Percentiles rank a stretch among this genome's conserved stretches.
These are phyloP conservation scores for Mellilla xanthometata DNA, from an alignment of 2,888 invertebrate species.

Conservation along the genomic window DNA sequence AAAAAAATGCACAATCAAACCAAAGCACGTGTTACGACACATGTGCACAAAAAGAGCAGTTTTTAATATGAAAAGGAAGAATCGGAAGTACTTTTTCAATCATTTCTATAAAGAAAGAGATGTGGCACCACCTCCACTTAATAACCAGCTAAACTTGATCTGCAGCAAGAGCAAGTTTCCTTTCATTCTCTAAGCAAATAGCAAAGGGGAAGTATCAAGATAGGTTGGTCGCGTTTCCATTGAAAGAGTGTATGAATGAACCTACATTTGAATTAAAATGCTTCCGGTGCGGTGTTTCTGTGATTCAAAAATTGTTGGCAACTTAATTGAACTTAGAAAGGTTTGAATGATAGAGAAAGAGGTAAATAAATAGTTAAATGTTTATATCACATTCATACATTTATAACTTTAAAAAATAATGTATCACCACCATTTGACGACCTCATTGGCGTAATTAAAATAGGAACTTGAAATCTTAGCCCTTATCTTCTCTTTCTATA, in stretches of 20 bases:
- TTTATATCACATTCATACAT: no score
- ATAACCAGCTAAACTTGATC: constrained; percentile 14
- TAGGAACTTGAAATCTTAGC: no score
- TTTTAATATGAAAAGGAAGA: constrained; percentile 44
- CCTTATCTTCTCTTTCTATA: no score
- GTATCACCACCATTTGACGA: no score
- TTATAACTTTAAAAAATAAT: no score
- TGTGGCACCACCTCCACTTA: constrained; percentile 15
- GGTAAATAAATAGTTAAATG: no score
- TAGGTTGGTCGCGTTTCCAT: constrained; percentile 6
- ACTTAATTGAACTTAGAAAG: constrained; percentile 12
- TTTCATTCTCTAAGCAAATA: constrained; percentile 1
- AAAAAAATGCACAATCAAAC: constrained; percentile 35
- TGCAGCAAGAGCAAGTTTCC: constrained; percentile 14
- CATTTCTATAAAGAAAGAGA: constrained; percentile 14
- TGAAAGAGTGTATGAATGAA: constrained; percentile 30
- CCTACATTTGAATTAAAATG: constrained; percentile 24
- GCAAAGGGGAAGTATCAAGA: constrained; percentile 1
- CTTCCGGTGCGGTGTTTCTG: constrained; percentile 31
- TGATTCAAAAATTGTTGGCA: constrained; percentile 24
- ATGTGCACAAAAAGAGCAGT: constrained; percentile 43
- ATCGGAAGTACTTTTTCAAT: constrained; percentile 45
- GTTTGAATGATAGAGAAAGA: no score
- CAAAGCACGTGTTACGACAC: constrained; percentile 49
- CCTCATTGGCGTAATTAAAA: no score